Percentiles rank a stretch among this genome's conserved stretches.
Evolutionary conservation across 2,888 invertebrate genomes (phyloP).

Genomic region (Dendrolimus houi): DNA sequence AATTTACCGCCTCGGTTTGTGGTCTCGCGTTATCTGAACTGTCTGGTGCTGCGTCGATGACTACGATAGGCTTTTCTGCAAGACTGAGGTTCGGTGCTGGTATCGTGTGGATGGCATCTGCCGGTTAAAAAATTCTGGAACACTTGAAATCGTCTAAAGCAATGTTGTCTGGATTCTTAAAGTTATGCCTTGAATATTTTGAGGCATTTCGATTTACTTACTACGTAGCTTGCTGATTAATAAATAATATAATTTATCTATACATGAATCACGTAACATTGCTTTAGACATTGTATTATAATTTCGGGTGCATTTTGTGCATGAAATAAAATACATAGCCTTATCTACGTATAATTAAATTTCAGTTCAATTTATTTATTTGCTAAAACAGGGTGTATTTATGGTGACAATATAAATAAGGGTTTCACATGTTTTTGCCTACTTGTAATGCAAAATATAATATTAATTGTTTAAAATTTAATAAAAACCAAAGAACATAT

Average conservation of each 20-base stretch:
- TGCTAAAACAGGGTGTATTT: no score
- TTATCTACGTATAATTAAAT: no score
- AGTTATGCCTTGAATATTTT: conserved; percentile 3
- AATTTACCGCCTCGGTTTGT: conserved; percentile 36
- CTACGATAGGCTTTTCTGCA: conserved; percentile 78
- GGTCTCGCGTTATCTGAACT: conserved; percentile 16
- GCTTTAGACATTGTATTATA: not conserved
- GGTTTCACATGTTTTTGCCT: no score
- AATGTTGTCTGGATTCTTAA: conserved; percentile 1
- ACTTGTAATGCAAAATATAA: no score
- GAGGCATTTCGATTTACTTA: conserved; percentile 17
- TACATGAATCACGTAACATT: not conserved
- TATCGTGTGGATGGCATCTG: conserved; percentile 89
- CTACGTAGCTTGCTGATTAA: conserved; percentile 14
- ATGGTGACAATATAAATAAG: no score
- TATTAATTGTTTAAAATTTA: no score
- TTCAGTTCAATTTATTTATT: no score
- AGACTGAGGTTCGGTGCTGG: conserved; percentile 88
- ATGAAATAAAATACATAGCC: conserved; percentile 11
- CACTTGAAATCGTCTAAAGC: conserved; percentile 42
- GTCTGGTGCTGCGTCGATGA: conserved; percentile 40
- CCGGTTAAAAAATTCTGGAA: conserved; percentile 45
- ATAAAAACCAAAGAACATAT: no score
- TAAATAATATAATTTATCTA: not conserved
- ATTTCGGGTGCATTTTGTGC: conserved; percentile 21